Conservation (phyloP, 2,888 invertebrate species). For the Dusona sp. region DNA sequence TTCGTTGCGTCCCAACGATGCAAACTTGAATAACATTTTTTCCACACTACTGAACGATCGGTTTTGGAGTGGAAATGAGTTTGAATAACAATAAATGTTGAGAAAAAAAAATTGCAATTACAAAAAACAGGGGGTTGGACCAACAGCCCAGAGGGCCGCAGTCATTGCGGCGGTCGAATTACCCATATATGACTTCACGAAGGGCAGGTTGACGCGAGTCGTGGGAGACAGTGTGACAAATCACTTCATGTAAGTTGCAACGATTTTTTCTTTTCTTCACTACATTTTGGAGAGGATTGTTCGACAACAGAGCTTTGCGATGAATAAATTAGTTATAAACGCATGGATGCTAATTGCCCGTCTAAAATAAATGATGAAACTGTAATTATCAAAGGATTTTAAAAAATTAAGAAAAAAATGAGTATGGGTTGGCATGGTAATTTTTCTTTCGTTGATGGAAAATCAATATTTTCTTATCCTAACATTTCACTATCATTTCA, state of each 20-base stretch:
- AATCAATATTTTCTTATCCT: slow-evolving; percentile 22
- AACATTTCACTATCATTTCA: slow-evolving; percentile 52
- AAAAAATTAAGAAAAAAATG: not conserved
- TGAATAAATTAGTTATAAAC: not conserved
- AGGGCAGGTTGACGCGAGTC: slow-evolving; percentile 89
- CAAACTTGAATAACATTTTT: not conserved
- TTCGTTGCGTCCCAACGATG: not conserved
- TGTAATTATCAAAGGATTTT: not conserved
- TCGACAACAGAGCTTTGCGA: slow-evolving; percentile 11
- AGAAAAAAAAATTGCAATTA: slow-evolving; percentile 33
- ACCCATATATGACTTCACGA: slow-evolving; percentile 96
- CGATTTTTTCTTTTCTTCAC: slow-evolving; percentile 6
- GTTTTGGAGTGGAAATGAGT: not conserved
- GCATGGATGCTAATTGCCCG: slow-evolving; percentile 16
- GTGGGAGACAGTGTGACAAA: slow-evolving; percentile 93
- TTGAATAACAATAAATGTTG: not conserved
- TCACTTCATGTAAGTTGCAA: slow-evolving; percentile 92
- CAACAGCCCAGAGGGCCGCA: slow-evolving; percentile 97
- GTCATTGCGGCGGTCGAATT: slow-evolving; percentile 97
- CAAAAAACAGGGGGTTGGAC: slow-evolving; percentile 91
- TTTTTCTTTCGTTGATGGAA: not conserved
- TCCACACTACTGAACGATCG: not conserved
- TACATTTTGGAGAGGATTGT: slow-evolving; percentile 8
- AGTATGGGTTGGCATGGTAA: not conserved
- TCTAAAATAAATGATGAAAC: not conserved